Base-by-base conservation (phyloP, 2,888 invertebrate species). In the Uropetala carovei region DNA sequence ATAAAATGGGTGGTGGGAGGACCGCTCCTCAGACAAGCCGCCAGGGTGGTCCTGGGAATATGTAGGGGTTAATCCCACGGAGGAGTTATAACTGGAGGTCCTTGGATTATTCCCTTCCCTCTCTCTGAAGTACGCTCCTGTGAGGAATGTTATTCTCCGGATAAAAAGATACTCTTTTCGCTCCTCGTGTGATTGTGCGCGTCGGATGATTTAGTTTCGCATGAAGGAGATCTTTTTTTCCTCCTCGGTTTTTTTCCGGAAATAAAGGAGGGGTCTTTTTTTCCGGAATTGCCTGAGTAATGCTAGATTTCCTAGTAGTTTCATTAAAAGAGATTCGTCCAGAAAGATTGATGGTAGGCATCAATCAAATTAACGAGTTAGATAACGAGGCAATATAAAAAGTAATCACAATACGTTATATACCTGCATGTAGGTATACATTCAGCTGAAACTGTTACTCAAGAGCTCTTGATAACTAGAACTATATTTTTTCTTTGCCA, bases 61-160 rank as follows among this genome's bases (percentile, higher is more conserved):
- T 64, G 64, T 18, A 64, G 0, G 64, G 64, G 64, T n/a, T 83
- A 83, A 83, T 83, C 83, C 83, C 83, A 43, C 14, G 83, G n/a
- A 16, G 57, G 83, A 83, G 83, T 83, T 83, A 83, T 83, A 57
- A 83, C 83, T 57, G 83, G 83, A 83, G 83, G 83, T 64, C 64
- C 64, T n/a, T 18, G 64, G 64, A 57, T 57, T 57, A 57, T 43
- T 11, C 56, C 56, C 43, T 83, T 83, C 43, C 56, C 18, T 56
- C 83, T n/a, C 57, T 83, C 83, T 57, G 83, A 83, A 83, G 83
- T 83, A 83, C 57, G 83, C 83, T n/a, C 13, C 56, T n/a, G 57
- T 83, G 83, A 83, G 83, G 43, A 83, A 83, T 83, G 83, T 56
- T n/a, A 14, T 83, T 56, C 83, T 30, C 83, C 14, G 83, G 83